phyloP scores from a whole-genome alignment of 1,140 invertebrate species.

The Oryctes rhinoceros region DNA sequence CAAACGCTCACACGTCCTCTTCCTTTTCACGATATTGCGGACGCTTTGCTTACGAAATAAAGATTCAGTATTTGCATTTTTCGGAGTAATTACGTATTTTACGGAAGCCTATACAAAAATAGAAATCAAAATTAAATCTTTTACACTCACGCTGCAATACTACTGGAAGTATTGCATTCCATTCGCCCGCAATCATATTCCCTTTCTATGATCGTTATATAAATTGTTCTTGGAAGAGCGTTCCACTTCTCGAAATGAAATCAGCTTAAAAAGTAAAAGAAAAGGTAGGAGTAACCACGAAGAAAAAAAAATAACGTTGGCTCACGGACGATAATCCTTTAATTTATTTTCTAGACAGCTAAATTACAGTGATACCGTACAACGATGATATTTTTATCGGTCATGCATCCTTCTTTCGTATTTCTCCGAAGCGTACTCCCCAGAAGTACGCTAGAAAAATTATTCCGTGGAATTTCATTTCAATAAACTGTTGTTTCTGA shows the following conservation, averaged over 20 bases:
- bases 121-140: no score
- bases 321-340: constrained; percentile 8
- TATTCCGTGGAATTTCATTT: constrained; percentile 17
- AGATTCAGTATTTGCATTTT: no score
- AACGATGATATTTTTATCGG: constrained; percentile 19
- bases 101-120: no score
- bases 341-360: constrained; percentile 37
- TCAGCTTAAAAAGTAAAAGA: not conserved
- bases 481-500: constrained; percentile 26
- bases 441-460: not conserved
- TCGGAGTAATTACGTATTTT: no score
- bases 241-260: not conserved
- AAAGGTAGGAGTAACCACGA: not conserved
- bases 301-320: constrained; percentile 21
- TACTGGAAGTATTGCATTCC: not conserved
- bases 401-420: not conserved
- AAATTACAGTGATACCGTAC: constrained; percentile 24
- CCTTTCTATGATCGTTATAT: not conserved
- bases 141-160: no score
- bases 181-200: not conserved
- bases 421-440: not conserved
- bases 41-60: no score
- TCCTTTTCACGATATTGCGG: no score
- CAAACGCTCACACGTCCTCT: no score
- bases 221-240: not conserved